Conservation (phyloP, 2,888 invertebrate genomes). For the Pachymerium ferrugineum region DNA sequence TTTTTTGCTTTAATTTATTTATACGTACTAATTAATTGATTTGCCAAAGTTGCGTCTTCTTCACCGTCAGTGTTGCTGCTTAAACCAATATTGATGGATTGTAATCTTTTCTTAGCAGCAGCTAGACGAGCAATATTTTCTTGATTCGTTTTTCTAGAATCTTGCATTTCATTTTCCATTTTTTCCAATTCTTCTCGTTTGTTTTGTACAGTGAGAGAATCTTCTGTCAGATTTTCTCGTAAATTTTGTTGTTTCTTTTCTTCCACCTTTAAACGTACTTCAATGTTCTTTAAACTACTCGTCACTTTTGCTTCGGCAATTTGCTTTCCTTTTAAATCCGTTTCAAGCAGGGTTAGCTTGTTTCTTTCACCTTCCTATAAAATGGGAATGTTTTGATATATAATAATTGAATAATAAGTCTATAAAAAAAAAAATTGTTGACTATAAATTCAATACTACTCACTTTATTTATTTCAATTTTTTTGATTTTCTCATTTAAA, state of each 20-base stretch:
- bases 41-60: slow-evolving; percentile 71
- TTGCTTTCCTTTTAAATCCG: slow-evolving; percentile 59
- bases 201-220: slow-evolving; percentile 37
- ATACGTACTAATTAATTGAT: slow-evolving; percentile 75
- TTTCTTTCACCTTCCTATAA: no score
- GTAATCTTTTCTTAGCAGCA: slow-evolving; percentile 69
- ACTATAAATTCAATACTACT: no score
- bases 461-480: no score
- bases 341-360: no score
- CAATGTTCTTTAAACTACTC: slow-evolving; percentile 59
- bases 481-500: no score
- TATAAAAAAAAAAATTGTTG: no score
- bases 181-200: not conserved
- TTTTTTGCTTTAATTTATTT: no score
- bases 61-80: slow-evolving; percentile 72
- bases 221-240: slow-evolving; percentile 61
- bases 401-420: no score
- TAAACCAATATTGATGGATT: slow-evolving; percentile 78
- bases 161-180: slow-evolving; percentile 56
- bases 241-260: slow-evolving; percentile 63
- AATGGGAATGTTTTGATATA: no score
- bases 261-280: slow-evolving; percentile 62
- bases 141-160: slow-evolving; percentile 59
- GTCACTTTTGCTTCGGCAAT: slow-evolving; percentile 61
- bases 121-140: slow-evolving; percentile 62